These are phyloP conservation scores for Chondrilla cf. caribensis DNA, from an alignment of 37 sponge, comb jelly and placozoan species.

Conservation along the genomic window DNA sequence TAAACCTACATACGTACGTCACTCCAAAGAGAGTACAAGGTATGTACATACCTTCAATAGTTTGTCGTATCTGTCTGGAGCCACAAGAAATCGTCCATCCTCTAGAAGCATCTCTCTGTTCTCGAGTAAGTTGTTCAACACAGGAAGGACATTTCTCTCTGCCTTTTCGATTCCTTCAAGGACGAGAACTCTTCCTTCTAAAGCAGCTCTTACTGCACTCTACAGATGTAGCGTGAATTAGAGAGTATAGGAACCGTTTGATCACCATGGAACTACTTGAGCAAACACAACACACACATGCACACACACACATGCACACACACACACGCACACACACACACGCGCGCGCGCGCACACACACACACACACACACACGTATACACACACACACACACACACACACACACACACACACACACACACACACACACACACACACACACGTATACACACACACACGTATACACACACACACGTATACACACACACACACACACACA, in stretches of 20 bases:
- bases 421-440: neutral
- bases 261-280: no score
- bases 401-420: neutral
- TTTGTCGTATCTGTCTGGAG: constrained; percentile 74
- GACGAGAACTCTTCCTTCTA: constrained; percentile 73
- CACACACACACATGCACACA: neutral
- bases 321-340: neutral
- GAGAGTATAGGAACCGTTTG: no score
- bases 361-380: neutral
- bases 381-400: neutral
- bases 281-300: no score
- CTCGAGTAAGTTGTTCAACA: constrained; percentile 89
- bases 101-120: constrained; percentile 95
- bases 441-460: neutral
- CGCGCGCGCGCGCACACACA: neutral
- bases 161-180: constrained; percentile 92
- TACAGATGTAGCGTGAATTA: neutral
- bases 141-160: constrained; percentile 89
- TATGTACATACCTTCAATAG: constrained; percentile 35
- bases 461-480: neutral
- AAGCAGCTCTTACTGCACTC: constrained; percentile 82
- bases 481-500: neutral
- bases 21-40: neutral
- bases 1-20: neutral
- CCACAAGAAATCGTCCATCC: constrained; percentile 84